Percentiles rank a stretch among this genome's conserved stretches.
These are phyloP conservation scores for Aphidius gifuensis DNA, from an alignment of 1,140 invertebrate species.

Conservation along the genomic window DNA sequence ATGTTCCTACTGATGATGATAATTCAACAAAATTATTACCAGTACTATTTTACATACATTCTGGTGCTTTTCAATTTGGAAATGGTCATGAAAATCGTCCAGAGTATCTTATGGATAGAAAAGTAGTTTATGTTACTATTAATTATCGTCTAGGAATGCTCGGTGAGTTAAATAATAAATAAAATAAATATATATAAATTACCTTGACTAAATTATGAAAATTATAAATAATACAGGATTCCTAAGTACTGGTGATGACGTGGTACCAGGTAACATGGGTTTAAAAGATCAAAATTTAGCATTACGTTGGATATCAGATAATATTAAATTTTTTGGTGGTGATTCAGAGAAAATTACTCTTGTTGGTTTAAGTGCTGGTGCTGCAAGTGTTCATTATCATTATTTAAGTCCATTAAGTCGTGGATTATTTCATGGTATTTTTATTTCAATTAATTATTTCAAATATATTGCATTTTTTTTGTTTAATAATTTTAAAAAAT, in stretches of 20 bases:
- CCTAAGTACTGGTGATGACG: slow-evolving; percentile 61
- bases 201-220: no score
- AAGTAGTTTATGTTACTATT: slow-evolving; percentile 72
- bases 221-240: slow-evolving; percentile 41
- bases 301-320: slow-evolving; percentile 60
- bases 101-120: slow-evolving; percentile 69
- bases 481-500: background rate
- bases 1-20: slow-evolving; percentile 58
- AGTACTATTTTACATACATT: slow-evolving; percentile 77
- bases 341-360: slow-evolving; percentile 63
- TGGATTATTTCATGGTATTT: no score
- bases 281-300: slow-evolving; percentile 64
- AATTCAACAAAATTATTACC: slow-evolving; percentile 43
- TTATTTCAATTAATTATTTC: no score
- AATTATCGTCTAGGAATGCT: slow-evolving; percentile 63
- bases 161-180: slow-evolving; percentile 34
- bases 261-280: slow-evolving; percentile 65
- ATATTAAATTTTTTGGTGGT: slow-evolving; percentile 69
- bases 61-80: slow-evolving; percentile 71
- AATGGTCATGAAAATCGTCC: slow-evolving; percentile 63
- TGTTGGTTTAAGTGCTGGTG: slow-evolving; percentile 67
- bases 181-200: background rate
- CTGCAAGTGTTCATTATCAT: slow-evolving; percentile 58
- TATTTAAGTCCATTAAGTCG: slow-evolving; percentile 49
- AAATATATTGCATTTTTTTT: no score